phyloP scores from a whole-genome alignment of 2,888 invertebrate genomes.

The Labia minor region DNA sequence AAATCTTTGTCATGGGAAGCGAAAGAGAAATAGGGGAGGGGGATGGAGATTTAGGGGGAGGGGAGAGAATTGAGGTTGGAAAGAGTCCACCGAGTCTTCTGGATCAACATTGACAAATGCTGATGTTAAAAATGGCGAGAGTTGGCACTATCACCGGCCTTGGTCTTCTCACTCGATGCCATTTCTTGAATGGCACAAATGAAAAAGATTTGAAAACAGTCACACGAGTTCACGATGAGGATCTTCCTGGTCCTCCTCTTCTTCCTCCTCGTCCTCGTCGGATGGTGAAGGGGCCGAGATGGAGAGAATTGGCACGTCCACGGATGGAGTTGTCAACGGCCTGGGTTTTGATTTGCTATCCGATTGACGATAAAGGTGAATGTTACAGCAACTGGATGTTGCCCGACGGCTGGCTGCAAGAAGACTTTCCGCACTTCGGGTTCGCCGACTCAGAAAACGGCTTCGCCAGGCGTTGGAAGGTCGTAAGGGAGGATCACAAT shows the following conservation, averaged over 20 bases:
- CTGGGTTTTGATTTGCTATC: conserved; percentile 41
- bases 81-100: background rate
- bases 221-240: background rate
- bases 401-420: conserved; percentile 33
- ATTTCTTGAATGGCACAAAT: background rate
- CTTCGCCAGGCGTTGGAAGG: background rate
- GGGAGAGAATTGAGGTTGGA: background rate
- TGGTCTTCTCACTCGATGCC: background rate
- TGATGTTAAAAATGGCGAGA: no score
- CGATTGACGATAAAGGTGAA: conserved; percentile 41
- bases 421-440: conserved; percentile 61
- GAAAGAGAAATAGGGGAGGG: no score
- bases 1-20: background rate
- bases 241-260: conserved; percentile 3
- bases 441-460: conserved; percentile 55
- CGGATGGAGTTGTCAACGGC: conserved; percentile 38
- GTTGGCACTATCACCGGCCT: no score
- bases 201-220: background rate
- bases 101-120: no score
- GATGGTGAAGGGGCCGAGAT: conserved; percentile 71
- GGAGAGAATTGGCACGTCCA: conserved; percentile 64
- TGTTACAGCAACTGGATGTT: conserved; percentile 22
- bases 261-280: conserved; percentile 40
- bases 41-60: no score
- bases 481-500: background rate